phyloP scores from a whole-genome alignment of 2,797 vertebrate genomes.

The Dermochelys coriacea region DNA sequence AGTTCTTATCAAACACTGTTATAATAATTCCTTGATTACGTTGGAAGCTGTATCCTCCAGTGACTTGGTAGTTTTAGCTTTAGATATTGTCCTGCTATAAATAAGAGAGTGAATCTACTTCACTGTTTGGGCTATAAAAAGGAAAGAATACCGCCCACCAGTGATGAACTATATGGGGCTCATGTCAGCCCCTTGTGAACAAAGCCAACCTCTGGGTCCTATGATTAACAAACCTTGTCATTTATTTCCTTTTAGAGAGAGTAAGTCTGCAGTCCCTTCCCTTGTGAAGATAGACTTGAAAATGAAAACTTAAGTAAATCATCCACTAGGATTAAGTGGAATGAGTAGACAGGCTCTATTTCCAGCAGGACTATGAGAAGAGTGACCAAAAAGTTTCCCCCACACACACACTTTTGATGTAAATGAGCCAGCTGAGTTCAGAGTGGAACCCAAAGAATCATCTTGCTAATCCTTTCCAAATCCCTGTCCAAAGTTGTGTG shows the following conservation, averaged over 20 bases:
- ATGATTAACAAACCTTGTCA: neutral
- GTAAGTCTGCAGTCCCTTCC: neutral
- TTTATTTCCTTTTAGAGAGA: neutral
- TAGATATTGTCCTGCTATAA: neutral
- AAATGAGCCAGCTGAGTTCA: neutral
- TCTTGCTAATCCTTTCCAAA: neutral
- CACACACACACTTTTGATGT: neutral
- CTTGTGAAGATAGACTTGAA: neutral
- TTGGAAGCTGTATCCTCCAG: neutral
- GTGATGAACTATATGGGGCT: neutral
- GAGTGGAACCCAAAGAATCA: neutral
- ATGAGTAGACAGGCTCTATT: neutral
- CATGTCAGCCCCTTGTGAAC: neutral
- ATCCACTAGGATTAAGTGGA: neutral
- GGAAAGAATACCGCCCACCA: neutral
- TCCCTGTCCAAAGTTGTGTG: neutral
- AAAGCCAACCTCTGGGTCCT: neutral
- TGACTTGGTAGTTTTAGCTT: constrained; percentile 1
- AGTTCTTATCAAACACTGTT: neutral
- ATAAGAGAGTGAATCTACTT: neutral
- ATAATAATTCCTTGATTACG: neutral
- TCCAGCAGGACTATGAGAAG: neutral
- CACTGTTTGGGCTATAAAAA: neutral
- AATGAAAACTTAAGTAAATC: neutral
- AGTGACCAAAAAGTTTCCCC: neutral